These are phyloP conservation scores for Pseudomugil gertrudae DNA, from an alignment of 2,797 vertebrate genomes.

Conservation along the genomic window DNA sequence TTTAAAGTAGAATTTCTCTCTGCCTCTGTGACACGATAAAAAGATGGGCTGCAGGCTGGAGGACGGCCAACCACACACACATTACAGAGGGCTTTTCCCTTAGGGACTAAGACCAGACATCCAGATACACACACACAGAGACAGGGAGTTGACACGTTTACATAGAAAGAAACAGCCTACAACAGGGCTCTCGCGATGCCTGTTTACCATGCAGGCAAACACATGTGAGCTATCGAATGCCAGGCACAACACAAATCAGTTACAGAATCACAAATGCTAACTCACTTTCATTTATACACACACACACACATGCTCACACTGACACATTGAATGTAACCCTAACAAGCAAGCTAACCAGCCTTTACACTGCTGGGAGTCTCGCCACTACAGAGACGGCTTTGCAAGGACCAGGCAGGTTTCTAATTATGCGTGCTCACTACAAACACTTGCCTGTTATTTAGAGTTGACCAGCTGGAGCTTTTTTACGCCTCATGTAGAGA, in stretches of 20 bases:
- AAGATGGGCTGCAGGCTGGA: conserved; percentile 40
- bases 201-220: conserved; percentile 21
- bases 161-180: conserved; percentile 28
- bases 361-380: conserved; percentile 42
- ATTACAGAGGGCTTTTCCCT: conserved; percentile 34
- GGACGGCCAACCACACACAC: conserved; percentile 33
- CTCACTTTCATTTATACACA: conserved; percentile 8
- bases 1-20: conserved; percentile 44
- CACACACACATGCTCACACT: background rate
- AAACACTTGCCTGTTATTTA: conserved; percentile 68
- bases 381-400: conserved; percentile 38
- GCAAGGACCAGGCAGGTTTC: conserved; percentile 50
- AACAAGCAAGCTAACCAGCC: conserved; percentile 59
- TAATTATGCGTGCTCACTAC: conserved; percentile 70
- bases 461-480: conserved; percentile 56
- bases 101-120: conserved; percentile 38
- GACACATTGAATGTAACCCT: conserved; percentile 33
- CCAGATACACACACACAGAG: conserved; percentile 16
- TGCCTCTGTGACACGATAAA: conserved; percentile 38
- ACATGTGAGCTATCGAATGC: conserved; percentile 1
- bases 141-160: conserved; percentile 18
- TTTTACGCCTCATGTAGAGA: conserved; percentile 30
- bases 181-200: conserved; percentile 16
- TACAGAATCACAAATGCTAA: conserved; percentile 24
- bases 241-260: conserved; percentile 35